A percentile compares a stretch with the other conserved stretches of the same genome.
Conservation (phyloP, 2,888 invertebrate species). For the Mythimna ferrago region DNA sequence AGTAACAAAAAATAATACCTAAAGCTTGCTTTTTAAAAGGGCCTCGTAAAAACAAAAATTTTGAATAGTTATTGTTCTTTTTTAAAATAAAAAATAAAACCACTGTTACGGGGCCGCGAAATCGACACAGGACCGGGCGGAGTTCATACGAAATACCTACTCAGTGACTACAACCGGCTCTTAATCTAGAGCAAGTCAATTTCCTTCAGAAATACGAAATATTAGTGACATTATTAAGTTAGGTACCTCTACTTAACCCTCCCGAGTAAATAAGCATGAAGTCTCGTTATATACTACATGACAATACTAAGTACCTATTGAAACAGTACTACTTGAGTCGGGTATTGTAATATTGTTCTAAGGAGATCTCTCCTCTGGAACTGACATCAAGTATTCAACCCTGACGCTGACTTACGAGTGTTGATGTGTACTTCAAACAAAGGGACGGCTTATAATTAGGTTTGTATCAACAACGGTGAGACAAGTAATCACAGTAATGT, state of each 20-base stretch:
- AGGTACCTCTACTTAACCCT: background rate
- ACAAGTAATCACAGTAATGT: background rate
- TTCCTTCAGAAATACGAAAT: too few relatives aligned
- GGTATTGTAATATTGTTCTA: slow-evolving; percentile 36
- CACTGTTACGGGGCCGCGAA: too few relatives aligned
- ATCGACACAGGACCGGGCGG: too few relatives aligned
- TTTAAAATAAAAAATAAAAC: too few relatives aligned
- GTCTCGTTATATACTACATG: background rate
- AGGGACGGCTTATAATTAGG: slow-evolving; percentile 9
- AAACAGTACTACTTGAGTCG: slow-evolving; percentile 15
- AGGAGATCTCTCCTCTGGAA: slow-evolving; percentile 15
- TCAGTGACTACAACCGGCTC: too few relatives aligned
- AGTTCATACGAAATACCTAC: too few relatives aligned
- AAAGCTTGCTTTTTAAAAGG: too few relatives aligned
- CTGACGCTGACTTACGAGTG: slow-evolving; percentile 21
- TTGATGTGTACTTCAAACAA: slow-evolving; percentile 18
- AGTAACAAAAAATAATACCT: too few relatives aligned
- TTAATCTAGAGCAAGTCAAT: too few relatives aligned
- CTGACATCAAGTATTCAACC: slow-evolving; percentile 26
- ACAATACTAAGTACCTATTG: slow-evolving; percentile 14
- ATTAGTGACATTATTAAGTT: too few relatives aligned
- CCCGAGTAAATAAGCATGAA: background rate
- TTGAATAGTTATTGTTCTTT: too few relatives aligned
- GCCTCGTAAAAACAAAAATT: too few relatives aligned
- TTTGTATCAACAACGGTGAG: background rate